A percentile compares a stretch with the other conserved stretches of the same genome.
These are phyloP conservation scores for Formicarius rufipectus DNA, from an alignment of 2,113 vertebrate genomes.

Conservation along the genomic window DNA sequence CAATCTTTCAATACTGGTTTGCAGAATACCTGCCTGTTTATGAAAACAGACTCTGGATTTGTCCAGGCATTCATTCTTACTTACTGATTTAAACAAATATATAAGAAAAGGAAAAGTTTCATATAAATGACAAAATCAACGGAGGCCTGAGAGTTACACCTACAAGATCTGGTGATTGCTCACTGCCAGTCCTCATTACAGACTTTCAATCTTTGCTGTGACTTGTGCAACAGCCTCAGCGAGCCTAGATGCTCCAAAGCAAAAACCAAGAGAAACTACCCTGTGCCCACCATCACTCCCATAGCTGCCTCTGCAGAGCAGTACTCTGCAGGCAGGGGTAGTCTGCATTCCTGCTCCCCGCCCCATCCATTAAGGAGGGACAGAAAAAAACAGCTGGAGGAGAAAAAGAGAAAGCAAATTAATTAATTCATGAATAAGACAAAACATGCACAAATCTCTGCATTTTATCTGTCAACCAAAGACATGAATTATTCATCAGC, in stretches of 20 bases:
- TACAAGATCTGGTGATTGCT: background rate
- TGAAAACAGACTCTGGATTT: background rate
- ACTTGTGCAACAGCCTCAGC: background rate
- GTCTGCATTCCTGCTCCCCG: background rate
- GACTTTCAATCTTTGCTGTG: background rate
- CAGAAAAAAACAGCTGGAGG: background rate
- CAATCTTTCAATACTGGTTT: background rate
- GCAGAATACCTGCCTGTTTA: background rate
- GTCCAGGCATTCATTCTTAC: background rate
- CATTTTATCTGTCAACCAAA: conserved; percentile 69
- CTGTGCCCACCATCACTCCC: background rate
- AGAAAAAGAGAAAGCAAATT: conserved; percentile 49
- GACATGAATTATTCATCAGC: conserved; percentile 67
- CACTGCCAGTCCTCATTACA: background rate
- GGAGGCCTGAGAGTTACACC: background rate
- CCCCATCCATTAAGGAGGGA: background rate
- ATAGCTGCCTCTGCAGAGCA: background rate
- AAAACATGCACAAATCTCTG: conserved; percentile 70
- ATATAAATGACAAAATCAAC: background rate
- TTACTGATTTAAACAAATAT: background rate
- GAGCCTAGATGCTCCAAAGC: background rate
- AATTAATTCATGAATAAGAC: conserved; percentile 68
- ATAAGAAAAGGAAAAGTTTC: background rate
- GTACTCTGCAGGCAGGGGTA: background rate
- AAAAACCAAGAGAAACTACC: background rate